These are phyloP conservation scores for Cantharis rustica DNA, from an alignment of 2,888 invertebrate genomes.

Conservation along the genomic window DNA sequence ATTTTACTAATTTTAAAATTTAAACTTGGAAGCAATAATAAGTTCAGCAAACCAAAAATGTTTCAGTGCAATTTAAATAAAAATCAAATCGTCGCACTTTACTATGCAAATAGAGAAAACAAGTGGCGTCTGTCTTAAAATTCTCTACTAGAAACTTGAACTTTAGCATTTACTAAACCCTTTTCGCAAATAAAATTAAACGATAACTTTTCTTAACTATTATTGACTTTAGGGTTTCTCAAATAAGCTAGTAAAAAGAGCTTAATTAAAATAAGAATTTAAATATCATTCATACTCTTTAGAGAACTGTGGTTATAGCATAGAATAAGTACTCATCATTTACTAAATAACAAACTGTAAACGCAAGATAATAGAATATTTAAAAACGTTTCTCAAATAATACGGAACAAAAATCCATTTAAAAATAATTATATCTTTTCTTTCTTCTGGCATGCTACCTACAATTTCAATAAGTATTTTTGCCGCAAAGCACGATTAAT, in stretches of 20 bases:
- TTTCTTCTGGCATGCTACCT: neutral
- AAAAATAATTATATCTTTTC: neutral
- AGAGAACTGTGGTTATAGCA: neutral
- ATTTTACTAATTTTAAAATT: neutral
- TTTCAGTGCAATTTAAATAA: conserved; percentile 22
- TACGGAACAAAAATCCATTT: neutral
- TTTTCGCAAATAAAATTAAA: conserved; percentile 15
- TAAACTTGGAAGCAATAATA: neutral
- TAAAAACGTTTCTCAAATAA: neutral
- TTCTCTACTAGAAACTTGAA: conserved; percentile 7
- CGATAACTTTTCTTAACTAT: conserved; percentile 6
- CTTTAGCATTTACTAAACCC: conserved; percentile 10
- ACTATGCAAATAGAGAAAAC: conserved; percentile 19
- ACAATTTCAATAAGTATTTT: conserved; percentile 12
- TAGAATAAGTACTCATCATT: neutral
- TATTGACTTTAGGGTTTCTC: conserved; percentile 1
- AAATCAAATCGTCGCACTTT: conserved; percentile 23
- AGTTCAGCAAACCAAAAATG: conserved; percentile 10
- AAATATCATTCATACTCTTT: neutral
- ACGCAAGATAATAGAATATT: neutral
- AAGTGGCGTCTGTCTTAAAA: conserved; percentile 8
- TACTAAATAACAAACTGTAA: neutral
- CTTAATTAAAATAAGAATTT: neutral
- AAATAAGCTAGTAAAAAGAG: neutral
- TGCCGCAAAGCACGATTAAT: conserved; percentile 1